Conservation (phyloP, 2,888 invertebrate genomes). For the Saturnia japonica region DNA sequence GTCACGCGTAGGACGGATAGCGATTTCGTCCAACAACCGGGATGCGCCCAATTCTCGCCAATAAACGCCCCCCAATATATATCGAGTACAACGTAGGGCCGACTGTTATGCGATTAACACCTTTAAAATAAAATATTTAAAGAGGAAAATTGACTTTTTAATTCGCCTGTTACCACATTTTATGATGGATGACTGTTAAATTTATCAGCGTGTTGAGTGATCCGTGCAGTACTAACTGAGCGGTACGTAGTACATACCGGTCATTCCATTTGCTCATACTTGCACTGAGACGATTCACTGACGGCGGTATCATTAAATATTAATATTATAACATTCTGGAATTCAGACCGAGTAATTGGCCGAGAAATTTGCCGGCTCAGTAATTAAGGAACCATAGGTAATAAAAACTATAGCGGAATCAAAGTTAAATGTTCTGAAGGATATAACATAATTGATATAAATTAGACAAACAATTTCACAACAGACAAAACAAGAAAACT, state of each 20-base stretch:
- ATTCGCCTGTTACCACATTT: conserved; percentile 50
- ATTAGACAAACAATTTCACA: neutral
- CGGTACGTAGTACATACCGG: conserved; percentile 54
- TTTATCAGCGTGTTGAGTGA: conserved; percentile 58
- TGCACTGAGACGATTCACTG: conserved; percentile 50
- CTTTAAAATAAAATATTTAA: conserved; percentile 55
- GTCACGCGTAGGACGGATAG: conserved; percentile 72
- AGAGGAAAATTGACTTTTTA: conserved; percentile 59
- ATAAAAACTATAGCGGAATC: neutral
- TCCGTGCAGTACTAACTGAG: conserved; percentile 30
- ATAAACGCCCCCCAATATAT: conserved; percentile 75
- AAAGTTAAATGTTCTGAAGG: neutral
- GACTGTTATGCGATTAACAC: conserved; percentile 57
- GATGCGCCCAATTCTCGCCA: conserved; percentile 81
- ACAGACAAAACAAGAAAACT: neutral
- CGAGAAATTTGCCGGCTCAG: neutral
- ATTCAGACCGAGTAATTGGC: conserved; percentile 10
- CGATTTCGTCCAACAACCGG: conserved; percentile 77
- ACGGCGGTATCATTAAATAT: conserved; percentile 52
- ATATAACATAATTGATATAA: neutral
- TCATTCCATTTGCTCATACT: conserved; percentile 54
- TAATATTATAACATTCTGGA: conserved; percentile 45
- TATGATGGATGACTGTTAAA: conserved; percentile 53
- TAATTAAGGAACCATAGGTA: neutral
- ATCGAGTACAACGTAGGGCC: conserved; percentile 60